Percentiles rank a stretch among this genome's conserved stretches.
phyloP scores from a whole-genome alignment of 2,797 vertebrate species.

The Sebastes wilsoni region DNA sequence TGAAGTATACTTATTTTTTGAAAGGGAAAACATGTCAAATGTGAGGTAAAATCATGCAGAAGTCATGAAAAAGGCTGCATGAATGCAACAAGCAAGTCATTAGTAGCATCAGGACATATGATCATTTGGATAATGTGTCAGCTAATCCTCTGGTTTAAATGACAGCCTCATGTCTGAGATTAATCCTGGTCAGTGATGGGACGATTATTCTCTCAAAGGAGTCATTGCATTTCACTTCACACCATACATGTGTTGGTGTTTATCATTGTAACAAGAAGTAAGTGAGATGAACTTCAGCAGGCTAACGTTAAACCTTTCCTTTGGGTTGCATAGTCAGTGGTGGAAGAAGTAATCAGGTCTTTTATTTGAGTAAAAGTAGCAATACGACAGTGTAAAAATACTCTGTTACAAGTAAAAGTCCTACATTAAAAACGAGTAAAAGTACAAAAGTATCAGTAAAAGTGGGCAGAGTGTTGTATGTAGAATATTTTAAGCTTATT shows the following conservation, averaged over 20 bases:
- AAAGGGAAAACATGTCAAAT: not conserved
- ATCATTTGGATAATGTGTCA: constrained; percentile 15
- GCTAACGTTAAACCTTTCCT: not conserved
- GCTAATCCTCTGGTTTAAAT: constrained; percentile 38
- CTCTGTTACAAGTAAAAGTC: no score
- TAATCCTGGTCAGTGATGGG: constrained; percentile 8
- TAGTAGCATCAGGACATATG: constrained; percentile 1
- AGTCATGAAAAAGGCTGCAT: not conserved
- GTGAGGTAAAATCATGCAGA: not conserved
- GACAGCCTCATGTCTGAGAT: constrained; percentile 27
- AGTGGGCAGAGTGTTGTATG: no score
- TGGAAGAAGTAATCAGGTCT: no score
- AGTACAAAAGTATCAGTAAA: no score
- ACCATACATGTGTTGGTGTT: not conserved
- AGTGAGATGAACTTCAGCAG: not conserved
- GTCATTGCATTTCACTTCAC: not conserved
- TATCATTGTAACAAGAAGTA: no score
- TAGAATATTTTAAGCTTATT: no score
- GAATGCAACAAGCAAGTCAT: not conserved
- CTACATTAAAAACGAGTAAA: no score
- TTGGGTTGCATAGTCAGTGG: not conserved
- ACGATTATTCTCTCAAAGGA: no score
- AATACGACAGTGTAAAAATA: no score
- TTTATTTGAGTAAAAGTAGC: no score
- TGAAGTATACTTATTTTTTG: no score